Evolutionary conservation across 2,797 vertebrate genomes (phyloP).

Genomic region (Lacerta viridis): DNA sequence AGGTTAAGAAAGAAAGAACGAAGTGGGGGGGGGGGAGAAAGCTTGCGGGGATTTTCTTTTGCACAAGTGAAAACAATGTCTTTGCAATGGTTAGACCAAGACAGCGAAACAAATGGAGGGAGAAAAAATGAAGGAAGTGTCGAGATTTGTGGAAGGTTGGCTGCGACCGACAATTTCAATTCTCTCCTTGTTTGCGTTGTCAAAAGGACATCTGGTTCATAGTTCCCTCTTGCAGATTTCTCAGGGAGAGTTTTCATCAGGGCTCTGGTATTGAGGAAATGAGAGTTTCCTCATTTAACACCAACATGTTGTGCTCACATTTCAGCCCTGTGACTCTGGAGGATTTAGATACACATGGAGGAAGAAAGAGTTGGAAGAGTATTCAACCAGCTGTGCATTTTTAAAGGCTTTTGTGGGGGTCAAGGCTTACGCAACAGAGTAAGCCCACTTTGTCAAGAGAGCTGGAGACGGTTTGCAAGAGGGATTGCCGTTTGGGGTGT

Average conservation of each 20-base stretch:
- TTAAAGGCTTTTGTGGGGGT: background rate
- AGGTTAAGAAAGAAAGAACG: background rate
- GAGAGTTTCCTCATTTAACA: background rate
- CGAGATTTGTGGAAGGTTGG: background rate
- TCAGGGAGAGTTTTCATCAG: background rate
- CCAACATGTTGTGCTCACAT: background rate
- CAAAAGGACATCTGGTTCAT: conserved; percentile 16
- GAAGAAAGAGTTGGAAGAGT: too few relatives aligned
- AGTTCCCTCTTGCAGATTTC: background rate
- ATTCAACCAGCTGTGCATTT: background rate
- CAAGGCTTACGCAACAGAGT: background rate
- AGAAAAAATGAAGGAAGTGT: background rate
- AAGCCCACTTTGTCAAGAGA: background rate
- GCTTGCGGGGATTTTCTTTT: background rate
- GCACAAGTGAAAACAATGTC: conserved; percentile 1
- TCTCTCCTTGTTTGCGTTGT: background rate
- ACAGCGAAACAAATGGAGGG: background rate
- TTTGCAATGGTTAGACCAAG: background rate
- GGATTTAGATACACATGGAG: background rate
- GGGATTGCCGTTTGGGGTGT: too few relatives aligned
- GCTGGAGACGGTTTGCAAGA: background rate
- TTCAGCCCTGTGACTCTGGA: background rate
- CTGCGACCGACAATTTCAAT: background rate
- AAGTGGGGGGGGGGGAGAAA: too few relatives aligned
- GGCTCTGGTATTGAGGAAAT: background rate